Evolutionary conservation across 1,140 invertebrate species (phyloP), one percentile per base, ranked within the genome.

Genomic region (Drosophila malerkotliana): DNA sequence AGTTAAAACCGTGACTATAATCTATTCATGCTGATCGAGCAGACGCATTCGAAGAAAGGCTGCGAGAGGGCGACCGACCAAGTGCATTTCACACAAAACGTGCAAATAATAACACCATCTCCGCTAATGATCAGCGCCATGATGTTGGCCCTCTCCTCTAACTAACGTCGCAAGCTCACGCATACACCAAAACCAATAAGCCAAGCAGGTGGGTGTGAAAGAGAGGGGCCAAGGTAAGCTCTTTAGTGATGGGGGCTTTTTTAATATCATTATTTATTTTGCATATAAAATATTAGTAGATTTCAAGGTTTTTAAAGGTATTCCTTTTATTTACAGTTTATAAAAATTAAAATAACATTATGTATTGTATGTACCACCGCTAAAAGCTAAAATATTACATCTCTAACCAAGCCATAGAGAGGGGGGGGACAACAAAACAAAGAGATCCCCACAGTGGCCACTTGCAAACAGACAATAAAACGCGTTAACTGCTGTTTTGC

Each of bases 61-160:
- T 14, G 34, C 30, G 15, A 30, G 10, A 15, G 55, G 21, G 24
- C 34, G 57, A 30, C 26, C 34, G 53, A 74, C 73, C 78, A 85
- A 77, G 82, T 79, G 82, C 75, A 82, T 88, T 89, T 89, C 69
- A 80, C 74, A 80, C 77, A 80, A 79, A 83, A 84, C 81, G 77
- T 85, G 74, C 84, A 89, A 89, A 89, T 89, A 89, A 89, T 89
- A 88, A 89, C 83, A 89, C 84, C 84, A 89, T 89, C 84, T 89
- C 48, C 57, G 55, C 73, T 84, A 89, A 89, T 89, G 85, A 89
- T 89, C 84, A 72, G 53, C 73, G 73, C 82, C 77, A 85, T 85
- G 79, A 39, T 71, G 59, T 8, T 39, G 53, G 14, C n/a, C 45
- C 34, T 34, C 55, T 58, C 41, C 45, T 54, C 63, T 53, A 44